Evolutionary conservation across 2,797 vertebrate genomes (phyloP), one percentile per base, ranked within the genome.

Genomic region (Melanotaenia parkinsoni): DNA sequence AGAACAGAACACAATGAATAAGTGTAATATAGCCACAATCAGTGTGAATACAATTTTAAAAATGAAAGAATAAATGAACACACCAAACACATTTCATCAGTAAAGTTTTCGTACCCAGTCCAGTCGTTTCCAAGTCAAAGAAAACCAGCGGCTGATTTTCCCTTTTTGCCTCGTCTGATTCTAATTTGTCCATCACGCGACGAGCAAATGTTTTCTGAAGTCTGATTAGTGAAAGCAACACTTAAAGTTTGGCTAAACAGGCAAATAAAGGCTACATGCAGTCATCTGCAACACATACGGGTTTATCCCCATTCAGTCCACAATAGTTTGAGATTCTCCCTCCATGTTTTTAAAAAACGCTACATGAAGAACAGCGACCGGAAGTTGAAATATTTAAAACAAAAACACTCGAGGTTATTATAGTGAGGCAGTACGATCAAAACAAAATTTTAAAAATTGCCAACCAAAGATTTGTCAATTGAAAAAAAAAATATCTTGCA

Each of bases 51-150:
- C 30, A 30, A 30, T 30, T 30, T 30, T 30, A 30, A 30, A 30
- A 30, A 30, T 30, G 30, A 30, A 30, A 30, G 30, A 30, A 30
- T 30, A 30, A 30, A 30, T 30, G 30, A 30, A 30, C 30, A 30
- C 30, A 30, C 30, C 45, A n/a, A 50, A n/a, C 8, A 10, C 9
- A 50, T 50, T 9, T 9, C 20, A n/a, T 18, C 20, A 51, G 10
- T 12, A 22, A 22, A 51, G 47, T 9, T 51, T 22, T 22, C 69
- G 67, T 70, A 95, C 93, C 87, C 40, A 95, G 83, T 72, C 94
- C 94, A 5, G 93, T 94, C 11, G 94, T 95, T 80, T 95, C 94
- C 83, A 95, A 64, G 76, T 95, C 94, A 71, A 95, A 95, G 84
- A 95, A 95, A 69, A 93, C 94, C 66, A 91, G 68, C 40, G 81